Base-by-base conservation (phyloP, 2,888 invertebrate species). In the Beris chalybata region DNA sequence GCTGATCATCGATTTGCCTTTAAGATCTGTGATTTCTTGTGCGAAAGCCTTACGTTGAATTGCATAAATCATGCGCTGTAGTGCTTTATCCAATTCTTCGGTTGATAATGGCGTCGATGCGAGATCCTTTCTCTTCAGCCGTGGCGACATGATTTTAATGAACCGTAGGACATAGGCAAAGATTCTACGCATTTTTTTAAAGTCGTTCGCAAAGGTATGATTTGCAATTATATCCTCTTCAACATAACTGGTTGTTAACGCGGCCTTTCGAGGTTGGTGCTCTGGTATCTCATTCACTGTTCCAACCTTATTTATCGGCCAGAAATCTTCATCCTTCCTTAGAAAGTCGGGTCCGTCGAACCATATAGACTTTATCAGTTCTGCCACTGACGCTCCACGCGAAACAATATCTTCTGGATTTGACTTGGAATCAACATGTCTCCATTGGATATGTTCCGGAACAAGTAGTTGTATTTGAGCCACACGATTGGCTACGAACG, bases 291-390 rank as follows among this genome's bases (percentile, higher is more conserved):
- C 9, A 1, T 38, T 9, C 9, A 38, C 9, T 7, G 38, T 1
- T 1, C 5, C 38, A 9, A 38, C 5, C 3, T 38, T 38, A 38
- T 38, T 38, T 38, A 7, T 38, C 9, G 38, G 38, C 38, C 38
- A 38, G 9, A 1, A 1, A 7, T 38, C 45, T 12, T 22, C 7
- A 1, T 22, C 12, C 0, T 7, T 6, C 5, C 5, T 15, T 30
- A 64, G 15, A 15, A 12, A 70, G 15, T 9, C 31, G 12, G 68
- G 70, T n/a, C 66, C 69, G 53, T 69, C 30, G 52, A 56, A 66
- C 70, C 69, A 68, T 7, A 69, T 43, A 6, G 15, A 50, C 9
- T 65, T 66, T 4, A 65, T 45, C 3, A 38, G 4, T 56, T 53
- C 13, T 67, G 30, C 0, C 64, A 48, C 29, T 47, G 32, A 70